These are phyloP conservation scores for Metopolophium dirhodum DNA, from an alignment of 1,140 invertebrate genomes.

Conservation along the genomic window DNA sequence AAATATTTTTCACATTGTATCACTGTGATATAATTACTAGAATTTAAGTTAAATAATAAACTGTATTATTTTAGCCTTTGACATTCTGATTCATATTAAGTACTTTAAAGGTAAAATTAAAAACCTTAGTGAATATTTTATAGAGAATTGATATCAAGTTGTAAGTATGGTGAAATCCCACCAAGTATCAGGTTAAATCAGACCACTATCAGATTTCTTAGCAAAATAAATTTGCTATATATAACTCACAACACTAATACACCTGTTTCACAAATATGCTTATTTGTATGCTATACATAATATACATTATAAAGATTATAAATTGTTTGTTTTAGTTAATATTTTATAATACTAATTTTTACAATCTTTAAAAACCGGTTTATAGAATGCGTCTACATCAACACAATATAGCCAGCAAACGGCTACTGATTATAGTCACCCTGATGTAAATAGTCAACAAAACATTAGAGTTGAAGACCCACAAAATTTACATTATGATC, in stretches of 20 bases:
- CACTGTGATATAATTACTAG: not conserved
- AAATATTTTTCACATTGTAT: not conserved
- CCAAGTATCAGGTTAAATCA: not conserved
- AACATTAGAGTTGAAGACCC: conserved; percentile 59
- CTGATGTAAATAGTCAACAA: conserved; percentile 26
- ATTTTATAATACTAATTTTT: not conserved
- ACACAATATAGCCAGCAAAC: not conserved
- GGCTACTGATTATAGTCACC: not conserved
- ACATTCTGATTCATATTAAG: not conserved
- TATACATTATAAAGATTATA: not conserved
- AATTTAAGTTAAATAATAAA: not conserved
- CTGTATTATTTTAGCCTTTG: not conserved
- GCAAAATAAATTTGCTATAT: not conserved
- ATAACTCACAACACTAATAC: not conserved
- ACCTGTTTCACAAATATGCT: not conserved
- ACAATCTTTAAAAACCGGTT: not conserved
- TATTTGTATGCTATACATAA: not conserved
- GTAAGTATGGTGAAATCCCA: not conserved
- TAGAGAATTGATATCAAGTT: not conserved
- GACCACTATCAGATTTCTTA: not conserved
- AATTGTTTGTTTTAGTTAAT: not conserved
- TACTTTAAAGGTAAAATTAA: not conserved
- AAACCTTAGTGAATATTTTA: not conserved
- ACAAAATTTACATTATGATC: conserved; percentile 65
- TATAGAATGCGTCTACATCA: conserved; percentile 43